Base-by-base conservation (phyloP, 2,113 vertebrate genomes). In the Cricetomys ansorgei region DNA sequence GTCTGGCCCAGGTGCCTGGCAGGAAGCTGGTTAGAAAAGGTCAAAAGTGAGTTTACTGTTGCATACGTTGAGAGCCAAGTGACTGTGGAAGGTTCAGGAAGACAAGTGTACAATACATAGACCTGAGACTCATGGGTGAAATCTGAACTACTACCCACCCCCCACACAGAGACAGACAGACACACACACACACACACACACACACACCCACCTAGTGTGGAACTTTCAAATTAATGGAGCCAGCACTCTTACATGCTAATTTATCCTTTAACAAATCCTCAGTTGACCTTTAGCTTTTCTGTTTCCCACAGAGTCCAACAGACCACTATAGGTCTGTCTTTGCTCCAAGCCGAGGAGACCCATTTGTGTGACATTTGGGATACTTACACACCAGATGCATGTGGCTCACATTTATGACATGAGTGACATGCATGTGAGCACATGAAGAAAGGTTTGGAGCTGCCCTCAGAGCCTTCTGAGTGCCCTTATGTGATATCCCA, bases 241-340 rank as follows among this genome's bases (percentile, higher is more conserved):
- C 11, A 72, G 53, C 70, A 72, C n/a, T 45, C 72, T 11, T 40
- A 43, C 5, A 21, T 8, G 27, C 45, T 25, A 17, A 15, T n/a
- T 62, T 29, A 91, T 88, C 12, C 62, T 84, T 94, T 91, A 93
- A 89, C 37, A 75, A 40, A 29, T 57, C 12, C 5, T 40, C 55
- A 62, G 27, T 31, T 95, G 62, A 79, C 88, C 77, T 93, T 94
- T 48, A 84, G 53, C 23, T 88, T 73, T 87, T 91, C 67, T 59
- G 12, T 65, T 84, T 90, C 70, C 69, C 88, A 45, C 27, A 37
- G 48, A 87, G 40, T 57, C 5, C 0, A 48, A 40, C 4, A 40
- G 40, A 89, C 3, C 81, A 43, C 8, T 23, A 62, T 3, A 48
- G 21, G 10, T 37, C 21, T 77, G 62, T 93, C 9, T 37, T 70